These are phyloP conservation scores for Ophioderma brevispina DNA, from an alignment of 35 echinoderm and acorn worm genomes.

Conservation along the genomic window DNA sequence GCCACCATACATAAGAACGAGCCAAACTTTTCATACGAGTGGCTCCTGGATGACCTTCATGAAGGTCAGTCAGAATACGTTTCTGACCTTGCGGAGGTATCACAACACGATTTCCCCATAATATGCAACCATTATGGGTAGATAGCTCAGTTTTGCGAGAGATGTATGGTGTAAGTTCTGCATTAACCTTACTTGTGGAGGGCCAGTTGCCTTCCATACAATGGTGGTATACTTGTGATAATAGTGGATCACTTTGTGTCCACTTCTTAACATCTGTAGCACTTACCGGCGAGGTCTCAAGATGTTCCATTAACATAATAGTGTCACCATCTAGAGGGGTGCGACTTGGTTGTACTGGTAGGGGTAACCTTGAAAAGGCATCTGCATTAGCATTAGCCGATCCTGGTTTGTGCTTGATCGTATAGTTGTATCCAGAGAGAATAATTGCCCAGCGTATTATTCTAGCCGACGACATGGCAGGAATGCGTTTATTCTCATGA, in stretches of 20 bases:
- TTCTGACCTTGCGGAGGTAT: no score
- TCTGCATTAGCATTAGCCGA: slow-evolving; percentile 16
- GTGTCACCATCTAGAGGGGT: no score
- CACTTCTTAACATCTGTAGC: no score
- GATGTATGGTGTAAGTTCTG: no score
- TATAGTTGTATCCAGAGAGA: not conserved
- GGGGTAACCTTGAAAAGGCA: slow-evolving; percentile 4
- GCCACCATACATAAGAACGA: slow-evolving; percentile 54
- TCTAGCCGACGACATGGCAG: not conserved
- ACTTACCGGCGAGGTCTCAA: no score
- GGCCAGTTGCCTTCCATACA: no score
- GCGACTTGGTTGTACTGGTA: no score
- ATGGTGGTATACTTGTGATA: no score
- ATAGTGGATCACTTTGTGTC: no score
- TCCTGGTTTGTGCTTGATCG: not conserved
- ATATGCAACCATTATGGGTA: slow-evolving; percentile 35
- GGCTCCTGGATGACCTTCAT: slow-evolving; percentile 54
- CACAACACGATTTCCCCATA: slow-evolving; percentile 45
- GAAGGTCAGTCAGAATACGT: slow-evolving; percentile 27
- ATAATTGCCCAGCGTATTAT: not conserved
- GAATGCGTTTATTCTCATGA: slow-evolving; percentile 38
- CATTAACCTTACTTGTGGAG: no score
- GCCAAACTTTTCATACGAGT: slow-evolving; percentile 48
- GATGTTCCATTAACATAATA: no score
- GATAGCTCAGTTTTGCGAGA: slow-evolving; percentile 25